Evolutionary conservation across 2,888 invertebrate species (phyloP), one percentile per base, ranked within the genome.

Genomic region (Frankliniella intonsa): DNA sequence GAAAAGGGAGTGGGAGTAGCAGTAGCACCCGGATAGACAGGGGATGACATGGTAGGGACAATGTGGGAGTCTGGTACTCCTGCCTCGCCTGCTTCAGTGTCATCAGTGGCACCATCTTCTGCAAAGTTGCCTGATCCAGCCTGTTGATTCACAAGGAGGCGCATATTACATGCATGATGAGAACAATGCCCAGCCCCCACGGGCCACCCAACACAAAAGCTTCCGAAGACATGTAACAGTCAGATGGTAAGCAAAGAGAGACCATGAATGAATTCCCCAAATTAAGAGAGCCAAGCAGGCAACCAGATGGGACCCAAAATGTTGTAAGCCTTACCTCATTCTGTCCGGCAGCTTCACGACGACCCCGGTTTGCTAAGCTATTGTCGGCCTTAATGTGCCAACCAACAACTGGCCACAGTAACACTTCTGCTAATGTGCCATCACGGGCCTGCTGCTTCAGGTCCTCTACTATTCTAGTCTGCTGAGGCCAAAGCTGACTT

Each of bases 401-500:
- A 49, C 93, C 92, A 55, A 93, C 88, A 22, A 94, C 91, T 0
- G 94, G 93, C 85, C 93, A 89, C 50, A 92, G 90, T 81, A 94
- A 86, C 17, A 93, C 90, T 86, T 93, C 92, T 27, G 92, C 90
- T 82, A 95, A 89, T 0, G 92, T 92, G 0, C 95, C 95, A 86
- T 94, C 94, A 8, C 90, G 90, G 0, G 94, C 91, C 85, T 93
- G 92, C 81, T 92, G 91, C 83, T 93, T 91, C 17, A 94, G 87
- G 55, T 92, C 91, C 55, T 92, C 91, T n/a, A 95, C 90, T 19
- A 93, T 88, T 50, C 92, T 89, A 76, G 91, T 90, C 85, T 93
- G 92, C 81, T 92, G 90, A n/a, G 90, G 88, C 91, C 93, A 92
- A 50, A 95, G 88, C 84, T 91, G 91, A 80, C 92, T 92, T 81